phyloP scores from a whole-genome alignment of 2,113 vertebrate species.

The Sceloporus tristichus region DNA sequence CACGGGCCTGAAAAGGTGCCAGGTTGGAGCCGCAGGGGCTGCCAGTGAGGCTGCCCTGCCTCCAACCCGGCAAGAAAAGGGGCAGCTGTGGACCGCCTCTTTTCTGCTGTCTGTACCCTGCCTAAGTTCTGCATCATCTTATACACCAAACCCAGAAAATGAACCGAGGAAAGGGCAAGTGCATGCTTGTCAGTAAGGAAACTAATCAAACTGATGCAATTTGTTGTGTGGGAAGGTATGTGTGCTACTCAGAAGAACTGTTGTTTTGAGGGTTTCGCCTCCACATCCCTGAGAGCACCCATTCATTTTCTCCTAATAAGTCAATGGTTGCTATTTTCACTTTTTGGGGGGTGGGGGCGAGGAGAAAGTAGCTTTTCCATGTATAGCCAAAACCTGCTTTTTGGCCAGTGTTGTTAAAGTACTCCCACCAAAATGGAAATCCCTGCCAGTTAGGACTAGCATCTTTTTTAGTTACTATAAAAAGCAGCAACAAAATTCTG shows the following conservation, averaged over 20 bases:
- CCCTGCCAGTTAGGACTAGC: neutral
- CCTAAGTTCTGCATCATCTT: neutral
- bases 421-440: neutral
- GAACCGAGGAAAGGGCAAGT: neutral
- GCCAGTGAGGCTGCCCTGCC: too few species aligned
- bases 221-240: neutral
- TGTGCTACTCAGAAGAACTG: neutral
- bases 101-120: too few species aligned
- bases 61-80: too few species aligned
- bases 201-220: neutral
- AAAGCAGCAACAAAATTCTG: neutral
- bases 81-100: too few species aligned
- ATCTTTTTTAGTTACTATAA: neutral
- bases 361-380: neutral
- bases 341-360: neutral
- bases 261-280: neutral
- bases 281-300: neutral
- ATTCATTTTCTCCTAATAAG: neutral
- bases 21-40: too few species aligned
- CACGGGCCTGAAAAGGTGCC: too few species aligned
- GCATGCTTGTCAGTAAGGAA: neutral
- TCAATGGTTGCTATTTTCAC: fast-evolving
- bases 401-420: neutral
- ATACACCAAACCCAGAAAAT: neutral
- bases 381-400: neutral